Conservation (phyloP, 2,888 invertebrate genomes). For the Yponomeuta cagnagella region DNA sequence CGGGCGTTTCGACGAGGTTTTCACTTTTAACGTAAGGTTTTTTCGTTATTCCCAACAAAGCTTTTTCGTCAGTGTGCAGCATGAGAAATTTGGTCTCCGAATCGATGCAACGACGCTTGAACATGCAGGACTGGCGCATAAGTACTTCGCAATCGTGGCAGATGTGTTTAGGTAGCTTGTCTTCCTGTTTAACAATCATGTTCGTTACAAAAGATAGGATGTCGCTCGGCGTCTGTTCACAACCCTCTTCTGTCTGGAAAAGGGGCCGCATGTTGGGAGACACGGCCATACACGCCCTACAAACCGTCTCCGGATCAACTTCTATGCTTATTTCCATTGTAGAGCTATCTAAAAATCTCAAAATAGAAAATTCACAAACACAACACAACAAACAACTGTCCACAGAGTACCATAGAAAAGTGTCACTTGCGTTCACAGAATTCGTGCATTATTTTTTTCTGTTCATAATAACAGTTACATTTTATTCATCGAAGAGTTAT, state of each 20-base stretch:
- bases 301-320: conserved; percentile 33
- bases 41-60: conserved; percentile 7
- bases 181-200: conserved; percentile 40
- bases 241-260: conserved; percentile 36
- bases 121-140: conserved; percentile 46
- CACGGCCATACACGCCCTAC: conserved; percentile 49
- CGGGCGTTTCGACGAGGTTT: conserved; percentile 10
- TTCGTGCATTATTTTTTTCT: no score
- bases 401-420: background rate
- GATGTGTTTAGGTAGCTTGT: conserved; percentile 52
- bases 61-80: background rate
- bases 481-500: no score
- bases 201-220: conserved; percentile 44
- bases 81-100: conserved; percentile 45
- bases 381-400: background rate
- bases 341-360: background rate
- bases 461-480: no score
- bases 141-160: conserved; percentile 48
- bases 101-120: conserved; percentile 51
- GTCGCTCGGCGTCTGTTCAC: conserved; percentile 36
- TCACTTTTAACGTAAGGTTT: conserved; percentile 21
- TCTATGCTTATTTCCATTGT: conserved; percentile 33
- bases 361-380: background rate
- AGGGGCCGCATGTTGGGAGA: conserved; percentile 41
- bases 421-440: background rate